Conservation (phyloP, 92 coral and sea anemone species). For the Blastomussa wellsi region DNA sequence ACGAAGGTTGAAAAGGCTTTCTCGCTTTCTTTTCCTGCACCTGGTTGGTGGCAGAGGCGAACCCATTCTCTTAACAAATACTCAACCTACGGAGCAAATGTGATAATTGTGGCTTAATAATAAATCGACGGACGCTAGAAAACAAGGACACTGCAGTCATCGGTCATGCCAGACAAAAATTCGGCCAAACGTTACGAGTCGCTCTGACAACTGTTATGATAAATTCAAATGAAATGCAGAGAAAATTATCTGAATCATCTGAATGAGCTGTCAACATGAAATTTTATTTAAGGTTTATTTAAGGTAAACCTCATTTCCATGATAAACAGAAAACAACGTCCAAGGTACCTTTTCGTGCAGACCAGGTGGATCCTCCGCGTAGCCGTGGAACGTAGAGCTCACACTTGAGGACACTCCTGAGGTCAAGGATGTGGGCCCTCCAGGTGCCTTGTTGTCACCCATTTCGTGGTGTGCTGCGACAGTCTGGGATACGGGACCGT, state of each 20-base stretch:
- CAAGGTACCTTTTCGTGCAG: conserved; percentile 90
- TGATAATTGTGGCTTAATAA: not conserved
- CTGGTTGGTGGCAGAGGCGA: conserved; percentile 96
- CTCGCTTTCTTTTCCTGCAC: conserved; percentile 99
- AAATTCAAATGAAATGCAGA: no score
- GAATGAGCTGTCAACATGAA: no score
- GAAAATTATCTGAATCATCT: no score
- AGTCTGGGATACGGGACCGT: conserved; percentile 61
- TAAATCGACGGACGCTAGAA: not conserved
- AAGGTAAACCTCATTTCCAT: not conserved
- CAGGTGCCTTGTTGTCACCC: conserved; percentile 90
- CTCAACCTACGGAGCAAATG: conserved; percentile 75
- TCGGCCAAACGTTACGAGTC: no score
- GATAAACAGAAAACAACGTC: not conserved
- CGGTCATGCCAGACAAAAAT: not conserved
- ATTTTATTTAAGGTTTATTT: no score
- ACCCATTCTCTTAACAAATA: conserved; percentile 97
- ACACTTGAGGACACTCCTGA: conserved; percentile 65
- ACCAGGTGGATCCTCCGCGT: conserved; percentile 94
- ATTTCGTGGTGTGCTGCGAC: conserved; percentile 73
- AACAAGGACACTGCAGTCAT: not conserved
- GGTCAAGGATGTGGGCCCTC: conserved; percentile 88
- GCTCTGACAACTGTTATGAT: no score
- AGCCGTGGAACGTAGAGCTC: conserved; percentile 73
- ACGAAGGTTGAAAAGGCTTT: conserved; percentile 97